Percentiles rank a stretch among this genome's conserved stretches.
Conservation (phyloP, 2,888 invertebrate genomes). For the Melipona bicolor region DNA sequence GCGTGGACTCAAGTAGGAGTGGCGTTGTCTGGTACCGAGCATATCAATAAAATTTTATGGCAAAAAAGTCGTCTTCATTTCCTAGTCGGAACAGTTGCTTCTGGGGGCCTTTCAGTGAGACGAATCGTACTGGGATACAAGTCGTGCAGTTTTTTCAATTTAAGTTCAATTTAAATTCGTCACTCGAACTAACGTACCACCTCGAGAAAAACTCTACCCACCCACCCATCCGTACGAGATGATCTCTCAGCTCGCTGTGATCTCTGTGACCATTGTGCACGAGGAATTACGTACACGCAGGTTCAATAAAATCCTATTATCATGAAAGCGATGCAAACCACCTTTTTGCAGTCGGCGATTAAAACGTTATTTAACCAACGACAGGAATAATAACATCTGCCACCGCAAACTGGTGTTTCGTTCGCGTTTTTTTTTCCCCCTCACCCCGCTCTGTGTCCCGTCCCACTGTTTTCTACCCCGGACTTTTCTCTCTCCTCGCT, state of each 20-base stretch:
- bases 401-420: neutral
- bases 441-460: neutral
- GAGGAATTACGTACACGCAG: conserved; percentile 51
- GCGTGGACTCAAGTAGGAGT: no score
- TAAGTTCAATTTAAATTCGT: no score
- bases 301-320: conserved; percentile 53
- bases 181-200: conserved; percentile 60
- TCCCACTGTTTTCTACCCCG: no score
- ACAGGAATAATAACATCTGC: conserved; percentile 38
- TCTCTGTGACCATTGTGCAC: conserved; percentile 21
- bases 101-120: no score
- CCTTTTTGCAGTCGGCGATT: conserved; percentile 28
- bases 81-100: no score
- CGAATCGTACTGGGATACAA: no score
- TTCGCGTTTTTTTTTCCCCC: neutral
- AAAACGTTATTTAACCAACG: conserved; percentile 32
- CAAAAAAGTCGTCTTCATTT: no score
- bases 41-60: no score
- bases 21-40: no score
- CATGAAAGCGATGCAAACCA: conserved; percentile 42
- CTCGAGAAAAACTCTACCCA: conserved; percentile 38
- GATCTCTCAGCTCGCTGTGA: conserved; percentile 47
- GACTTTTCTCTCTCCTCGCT: neutral
- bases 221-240: conserved; percentile 26
- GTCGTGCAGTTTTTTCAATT: no score